Percentiles rank a stretch among this genome's conserved stretches.
phyloP scores from a whole-genome alignment of 2,113 vertebrate genomes.

The Hymenochirus boettgeri region DNA sequence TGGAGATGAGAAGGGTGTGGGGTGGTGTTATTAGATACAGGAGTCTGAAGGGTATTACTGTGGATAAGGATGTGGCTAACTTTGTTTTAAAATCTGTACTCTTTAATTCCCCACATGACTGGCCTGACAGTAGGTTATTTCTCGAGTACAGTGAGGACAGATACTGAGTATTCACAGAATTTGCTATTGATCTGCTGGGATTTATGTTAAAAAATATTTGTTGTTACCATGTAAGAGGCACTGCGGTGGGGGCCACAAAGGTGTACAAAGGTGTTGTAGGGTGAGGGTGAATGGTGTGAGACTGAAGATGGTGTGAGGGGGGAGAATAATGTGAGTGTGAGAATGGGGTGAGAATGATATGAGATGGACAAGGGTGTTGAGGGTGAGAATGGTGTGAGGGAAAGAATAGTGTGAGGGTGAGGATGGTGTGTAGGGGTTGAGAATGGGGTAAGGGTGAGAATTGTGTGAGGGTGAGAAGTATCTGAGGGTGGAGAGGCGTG shows the following conservation, averaged over 20 bases:
- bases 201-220: too few relatives aligned
- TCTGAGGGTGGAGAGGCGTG: neutral
- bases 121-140: too few relatives aligned
- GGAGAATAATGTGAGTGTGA: neutral
- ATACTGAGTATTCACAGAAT: too few relatives aligned
- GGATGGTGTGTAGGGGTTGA: neutral
- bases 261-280: too few relatives aligned
- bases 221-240: too few relatives aligned
- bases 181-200: too few relatives aligned
- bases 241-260: too few relatives aligned
- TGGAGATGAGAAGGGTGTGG: neutral
- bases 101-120: too few relatives aligned
- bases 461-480: neutral
- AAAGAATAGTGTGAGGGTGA: neutral
- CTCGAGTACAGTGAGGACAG: too few relatives aligned
- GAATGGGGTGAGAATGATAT: neutral
- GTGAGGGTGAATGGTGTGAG: neutral
- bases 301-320: neutral
- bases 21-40: neutral
- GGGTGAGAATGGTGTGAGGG: neutral
- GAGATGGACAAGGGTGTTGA: neutral
- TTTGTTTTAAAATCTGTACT: too few relatives aligned
- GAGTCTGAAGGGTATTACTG: neutral
- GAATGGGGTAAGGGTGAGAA: neutral
- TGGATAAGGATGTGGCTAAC: too few relatives aligned